Base-by-base conservation (phyloP, 2,888 invertebrate genomes). In the Cephus pulcher region DNA sequence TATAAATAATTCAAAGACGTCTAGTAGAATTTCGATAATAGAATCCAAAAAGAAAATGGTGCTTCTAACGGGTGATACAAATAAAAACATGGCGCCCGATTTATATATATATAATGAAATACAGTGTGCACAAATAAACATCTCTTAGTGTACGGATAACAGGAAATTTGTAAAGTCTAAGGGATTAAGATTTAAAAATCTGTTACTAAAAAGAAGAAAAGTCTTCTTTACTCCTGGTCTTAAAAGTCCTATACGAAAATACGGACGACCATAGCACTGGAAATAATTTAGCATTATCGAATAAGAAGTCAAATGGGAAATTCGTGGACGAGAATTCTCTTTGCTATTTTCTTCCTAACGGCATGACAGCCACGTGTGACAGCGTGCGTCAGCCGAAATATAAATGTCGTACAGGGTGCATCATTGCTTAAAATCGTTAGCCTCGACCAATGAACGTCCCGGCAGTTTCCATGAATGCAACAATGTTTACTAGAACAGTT, bases 381-480 rank as follows among this genome's bases (percentile, higher is more conserved):
- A 23, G 23, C 40, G 40, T 56, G 40, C 40, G 40, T 56, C 40
- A 23, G 9, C 23, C 56, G 9, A 56, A 32, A 68, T 75, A 75
- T 80, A 73, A 80, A 73, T 78, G 77, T 80, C 74, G 75, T 79
- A 81, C 81, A 81, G 81, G 80, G 81, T 80, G 80, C 12, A 76
- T 78, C 77, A 73, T 75, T 78, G 73, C 73, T 81, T 75, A 78
- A 40, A 56, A 69, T 79, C 76, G 75, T 77, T 77, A 76, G 76
- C 76, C 33, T 69, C 56, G 74, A 77, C 73, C 32, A 73, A 80
- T 35, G 15, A 76, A 75, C 34, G 35, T 73, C n/a, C 37, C 35
- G 68, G 12, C 34, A 69, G 40, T 40, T 40, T 4, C 15, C 40
- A 40, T 6, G 40, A 40, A 56, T 56, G 9, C 23, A 23, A 23